These are phyloP conservation scores for Eriosoma lanigerum DNA, from an alignment of 1,140 invertebrate species.

Conservation along the genomic window DNA sequence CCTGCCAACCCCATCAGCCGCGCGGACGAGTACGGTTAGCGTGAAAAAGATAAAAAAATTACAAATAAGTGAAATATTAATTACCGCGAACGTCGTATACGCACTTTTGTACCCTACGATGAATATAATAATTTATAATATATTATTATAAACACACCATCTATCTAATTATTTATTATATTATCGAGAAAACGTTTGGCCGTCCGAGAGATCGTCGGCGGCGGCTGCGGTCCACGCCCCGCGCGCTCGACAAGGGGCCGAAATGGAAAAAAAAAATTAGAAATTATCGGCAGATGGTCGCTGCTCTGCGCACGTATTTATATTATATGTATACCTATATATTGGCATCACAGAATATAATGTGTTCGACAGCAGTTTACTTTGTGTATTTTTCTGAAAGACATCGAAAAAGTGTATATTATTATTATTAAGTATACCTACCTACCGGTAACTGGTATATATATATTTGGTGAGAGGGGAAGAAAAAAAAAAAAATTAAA, in stretches of 20 bases:
- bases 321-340: too few relatives aligned
- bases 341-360: neutral
- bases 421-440: neutral
- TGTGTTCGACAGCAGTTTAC: conserved; percentile 46
- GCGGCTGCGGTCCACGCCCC: conserved; percentile 22
- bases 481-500: conserved; percentile 7
- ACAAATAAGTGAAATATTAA: too few relatives aligned
- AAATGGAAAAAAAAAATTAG: conserved; percentile 3
- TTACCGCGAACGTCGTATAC: too few relatives aligned
- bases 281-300: conserved; percentile 49
- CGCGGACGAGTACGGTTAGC: too few relatives aligned
- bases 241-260: too few relatives aligned
- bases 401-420: conserved; percentile 2
- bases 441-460: neutral
- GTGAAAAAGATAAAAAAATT: too few relatives aligned
- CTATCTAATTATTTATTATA: too few relatives aligned
- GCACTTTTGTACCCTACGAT: too few relatives aligned
- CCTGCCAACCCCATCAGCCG: too few relatives aligned
- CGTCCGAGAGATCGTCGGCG: neutral
- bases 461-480: too few relatives aligned
- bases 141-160: too few relatives aligned
- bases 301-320: neutral
- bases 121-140: too few relatives aligned
- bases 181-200: neutral
- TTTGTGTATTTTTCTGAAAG: conserved; percentile 48